These are phyloP conservation scores for Bibio marci DNA, from an alignment of 2,888 invertebrate genomes.

Conservation along the genomic window DNA sequence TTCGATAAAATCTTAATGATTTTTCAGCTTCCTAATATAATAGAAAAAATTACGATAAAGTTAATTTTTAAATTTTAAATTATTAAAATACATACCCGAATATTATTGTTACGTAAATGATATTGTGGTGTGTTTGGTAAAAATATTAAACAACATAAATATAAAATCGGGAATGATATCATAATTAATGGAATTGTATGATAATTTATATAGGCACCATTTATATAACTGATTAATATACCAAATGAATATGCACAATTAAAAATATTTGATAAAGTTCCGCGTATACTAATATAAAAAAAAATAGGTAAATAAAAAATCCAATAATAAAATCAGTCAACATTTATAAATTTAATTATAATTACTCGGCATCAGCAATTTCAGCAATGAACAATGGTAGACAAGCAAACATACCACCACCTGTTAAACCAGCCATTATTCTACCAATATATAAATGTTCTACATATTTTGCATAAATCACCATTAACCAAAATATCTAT, in stretches of 20 bases:
- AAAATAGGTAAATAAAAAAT: neutral
- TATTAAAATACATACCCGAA: neutral
- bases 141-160: conserved; percentile 1
- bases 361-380: conserved; percentile 23
- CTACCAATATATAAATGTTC: conserved; percentile 22
- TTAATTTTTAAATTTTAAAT: neutral
- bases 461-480: conserved; percentile 19
- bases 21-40: conserved; percentile 4
- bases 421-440: conserved; percentile 20
- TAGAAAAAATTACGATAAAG: neutral
- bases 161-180: conserved; percentile 4
- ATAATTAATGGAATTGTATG: conserved; percentile 3
- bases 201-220: conserved; percentile 5
- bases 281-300: conserved; percentile 4
- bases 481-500: conserved; percentile 21
- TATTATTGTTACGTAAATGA: conserved; percentile 2
- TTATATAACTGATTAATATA: conserved; percentile 3
- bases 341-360: neutral
- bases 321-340: neutral
- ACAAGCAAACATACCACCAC: conserved; percentile 22
- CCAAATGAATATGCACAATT: conserved; percentile 4
- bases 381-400: conserved; percentile 26
- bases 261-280: conserved; percentile 4
- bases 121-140: conserved; percentile 7
- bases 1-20: conserved; percentile 6